Evolutionary conservation across 2,797 vertebrate genomes (phyloP).

Genomic region (Hypotaenidia philippensis): DNA sequence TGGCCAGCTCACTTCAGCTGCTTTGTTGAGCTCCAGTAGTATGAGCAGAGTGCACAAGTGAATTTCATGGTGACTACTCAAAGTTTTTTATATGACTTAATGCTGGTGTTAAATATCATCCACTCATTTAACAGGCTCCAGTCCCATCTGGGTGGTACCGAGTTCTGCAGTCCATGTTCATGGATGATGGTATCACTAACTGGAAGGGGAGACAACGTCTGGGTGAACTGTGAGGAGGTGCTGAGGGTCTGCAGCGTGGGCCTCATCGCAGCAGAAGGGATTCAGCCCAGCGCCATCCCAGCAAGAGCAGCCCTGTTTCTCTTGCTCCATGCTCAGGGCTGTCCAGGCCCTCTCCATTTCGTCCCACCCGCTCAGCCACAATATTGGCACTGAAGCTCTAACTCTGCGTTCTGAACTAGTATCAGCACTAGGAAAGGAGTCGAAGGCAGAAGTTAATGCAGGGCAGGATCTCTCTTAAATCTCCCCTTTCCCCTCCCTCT

Average conservation of each 20-base stretch:
- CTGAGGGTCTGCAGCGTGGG: background rate
- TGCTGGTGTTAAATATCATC: background rate
- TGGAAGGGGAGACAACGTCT: background rate
- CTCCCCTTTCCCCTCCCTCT: background rate
- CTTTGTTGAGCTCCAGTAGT: background rate
- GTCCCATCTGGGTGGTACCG: background rate
- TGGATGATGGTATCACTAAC: background rate
- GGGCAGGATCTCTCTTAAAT: background rate
- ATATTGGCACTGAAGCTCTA: background rate
- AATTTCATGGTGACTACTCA: background rate
- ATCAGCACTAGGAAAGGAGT: background rate
- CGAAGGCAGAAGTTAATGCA: background rate
- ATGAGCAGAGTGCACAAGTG: background rate
- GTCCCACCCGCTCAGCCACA: background rate
- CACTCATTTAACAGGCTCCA: background rate
- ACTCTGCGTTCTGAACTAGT: background rate
- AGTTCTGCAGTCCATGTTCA: background rate
- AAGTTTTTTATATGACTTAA: background rate
- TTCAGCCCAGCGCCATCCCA: accelerated
- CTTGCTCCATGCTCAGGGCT: background rate
- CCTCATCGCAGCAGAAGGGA: background rate
- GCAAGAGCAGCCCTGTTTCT: background rate
- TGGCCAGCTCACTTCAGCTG: background rate
- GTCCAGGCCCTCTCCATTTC: background rate
- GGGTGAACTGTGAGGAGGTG: background rate